Evolutionary conservation across 2,113 vertebrate species (phyloP).

Genomic region (Prolemur simus): DNA sequence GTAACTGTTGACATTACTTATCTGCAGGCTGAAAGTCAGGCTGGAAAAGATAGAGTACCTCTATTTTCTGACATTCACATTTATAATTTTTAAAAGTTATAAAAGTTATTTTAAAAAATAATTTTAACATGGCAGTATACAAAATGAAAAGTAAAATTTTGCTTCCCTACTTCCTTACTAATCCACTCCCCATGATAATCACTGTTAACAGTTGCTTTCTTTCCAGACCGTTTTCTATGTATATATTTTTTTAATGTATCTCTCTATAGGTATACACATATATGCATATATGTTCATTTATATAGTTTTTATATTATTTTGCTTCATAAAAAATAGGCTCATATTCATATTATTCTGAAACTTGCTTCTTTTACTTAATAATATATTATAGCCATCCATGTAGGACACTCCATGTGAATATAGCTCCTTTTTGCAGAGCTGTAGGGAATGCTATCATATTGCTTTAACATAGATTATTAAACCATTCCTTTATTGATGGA

Average conservation of each 20-base stretch:
- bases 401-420: not conserved
- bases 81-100: not conserved
- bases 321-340: not conserved
- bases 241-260: not conserved
- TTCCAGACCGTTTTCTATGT: not conserved
- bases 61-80: not conserved
- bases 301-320: not conserved
- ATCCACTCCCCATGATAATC: not conserved
- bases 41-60: not conserved
- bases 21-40: not conserved
- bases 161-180: not conserved
- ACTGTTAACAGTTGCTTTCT: not conserved
- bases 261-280: too few relatives aligned
- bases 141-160: constrained; percentile 6
- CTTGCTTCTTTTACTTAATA: not conserved
- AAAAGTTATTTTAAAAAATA: constrained; percentile 5
- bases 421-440: not conserved
- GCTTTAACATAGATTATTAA: not conserved
- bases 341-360: not conserved
- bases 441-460: not conserved
- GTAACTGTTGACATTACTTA: not conserved
- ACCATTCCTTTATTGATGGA: not conserved
- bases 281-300: not conserved
- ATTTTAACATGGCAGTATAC: not conserved
- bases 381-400: not conserved